Evolutionary conservation across 1,140 invertebrate genomes (phyloP).

Genomic region (Forficula auricularia): DNA sequence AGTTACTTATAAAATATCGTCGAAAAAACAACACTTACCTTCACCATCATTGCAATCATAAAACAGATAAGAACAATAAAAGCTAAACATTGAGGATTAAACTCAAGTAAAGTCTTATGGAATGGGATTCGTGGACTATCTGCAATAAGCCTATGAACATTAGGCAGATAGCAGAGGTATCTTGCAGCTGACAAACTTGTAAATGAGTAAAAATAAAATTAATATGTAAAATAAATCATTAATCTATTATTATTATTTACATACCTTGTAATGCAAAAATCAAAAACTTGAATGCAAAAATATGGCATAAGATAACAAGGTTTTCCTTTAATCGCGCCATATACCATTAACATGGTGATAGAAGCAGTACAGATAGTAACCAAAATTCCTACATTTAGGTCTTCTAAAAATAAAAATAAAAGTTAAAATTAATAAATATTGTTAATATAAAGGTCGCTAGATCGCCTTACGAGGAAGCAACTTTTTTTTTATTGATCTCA

Average conservation of each 20-base stretch:
- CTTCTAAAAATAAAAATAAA: constrained; percentile 36
- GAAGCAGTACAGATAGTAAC: constrained; percentile 60
- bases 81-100: constrained; percentile 50
- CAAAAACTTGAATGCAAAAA: constrained; percentile 74
- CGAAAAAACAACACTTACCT: constrained; percentile 35
- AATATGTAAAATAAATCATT: background rate
- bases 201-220: constrained; percentile 18
- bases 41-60: constrained; percentile 50
- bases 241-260: constrained; percentile 17
- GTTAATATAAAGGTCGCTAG: too few relatives aligned
- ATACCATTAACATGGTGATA: constrained; percentile 63
- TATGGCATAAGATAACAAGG: constrained; percentile 69
- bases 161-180: constrained; percentile 65
- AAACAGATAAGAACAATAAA: constrained; percentile 51
- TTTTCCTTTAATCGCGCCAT: constrained; percentile 61
- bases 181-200: constrained; percentile 66
- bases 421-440: constrained; percentile 4
- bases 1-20: too few relatives aligned
- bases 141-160: constrained; percentile 49
- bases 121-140: constrained; percentile 51
- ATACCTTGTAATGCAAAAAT: constrained; percentile 71
- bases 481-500: too few relatives aligned
- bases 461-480: too few relatives aligned
- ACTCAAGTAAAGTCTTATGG: constrained; percentile 44
- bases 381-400: constrained; percentile 57